phyloP scores from a whole-genome alignment of 2,888 invertebrate species.

The Keiferia lycopersicella region DNA sequence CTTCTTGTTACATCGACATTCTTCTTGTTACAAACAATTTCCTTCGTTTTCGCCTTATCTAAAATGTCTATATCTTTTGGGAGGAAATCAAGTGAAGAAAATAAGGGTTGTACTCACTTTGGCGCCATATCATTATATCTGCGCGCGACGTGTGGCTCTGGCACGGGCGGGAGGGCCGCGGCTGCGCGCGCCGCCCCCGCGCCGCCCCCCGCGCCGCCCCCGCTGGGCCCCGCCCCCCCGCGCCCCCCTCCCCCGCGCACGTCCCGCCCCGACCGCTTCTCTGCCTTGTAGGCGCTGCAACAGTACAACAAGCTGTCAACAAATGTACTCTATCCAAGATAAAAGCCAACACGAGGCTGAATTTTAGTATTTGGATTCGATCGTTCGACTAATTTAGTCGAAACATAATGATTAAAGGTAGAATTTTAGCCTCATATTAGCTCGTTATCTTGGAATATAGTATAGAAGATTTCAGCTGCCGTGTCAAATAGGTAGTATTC shows the following conservation, averaged over 20 bases:
- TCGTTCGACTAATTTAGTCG: too few relatives aligned
- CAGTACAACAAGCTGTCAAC: background rate
- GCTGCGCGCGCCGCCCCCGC: slow-evolving; percentile 65
- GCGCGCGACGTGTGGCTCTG: slow-evolving; percentile 84
- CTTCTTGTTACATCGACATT: too few relatives aligned
- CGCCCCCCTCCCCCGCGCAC: slow-evolving; percentile 64
- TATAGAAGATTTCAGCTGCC: background rate
- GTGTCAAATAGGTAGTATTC: background rate
- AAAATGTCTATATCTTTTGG: too few relatives aligned
- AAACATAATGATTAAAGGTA: too few relatives aligned
- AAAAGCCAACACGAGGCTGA: background rate
- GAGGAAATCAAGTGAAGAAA: too few relatives aligned
- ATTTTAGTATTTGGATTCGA: background rate
- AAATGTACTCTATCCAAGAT: background rate
- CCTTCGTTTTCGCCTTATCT: too few relatives aligned
- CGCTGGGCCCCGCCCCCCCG: slow-evolving; percentile 47
- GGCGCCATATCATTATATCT: slow-evolving; percentile 92
- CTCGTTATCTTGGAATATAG: background rate
- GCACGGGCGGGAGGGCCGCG: slow-evolving; percentile 65
- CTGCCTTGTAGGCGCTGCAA: slow-evolving; percentile 72
- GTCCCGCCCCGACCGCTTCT: slow-evolving; percentile 67
- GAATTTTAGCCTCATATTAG: background rate
- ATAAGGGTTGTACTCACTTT: slow-evolving; percentile 84
- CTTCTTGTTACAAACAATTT: too few relatives aligned
- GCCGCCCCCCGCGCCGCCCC: slow-evolving; percentile 67